Percentiles rank a stretch among this genome's conserved stretches.
Evolutionary conservation across 1,140 invertebrate species (phyloP).

Genomic region (Penaeus japonicus): DNA sequence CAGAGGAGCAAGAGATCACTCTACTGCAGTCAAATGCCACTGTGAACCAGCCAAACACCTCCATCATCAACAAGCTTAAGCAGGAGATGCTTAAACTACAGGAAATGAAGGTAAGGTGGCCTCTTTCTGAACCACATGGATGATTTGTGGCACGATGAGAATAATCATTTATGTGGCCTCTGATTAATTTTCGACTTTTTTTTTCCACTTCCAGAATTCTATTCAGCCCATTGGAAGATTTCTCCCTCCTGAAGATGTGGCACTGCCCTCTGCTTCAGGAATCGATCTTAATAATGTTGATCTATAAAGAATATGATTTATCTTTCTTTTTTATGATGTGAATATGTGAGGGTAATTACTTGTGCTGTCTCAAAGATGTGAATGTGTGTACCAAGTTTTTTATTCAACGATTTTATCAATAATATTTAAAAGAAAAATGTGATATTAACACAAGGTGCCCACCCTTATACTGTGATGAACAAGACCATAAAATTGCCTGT

Average conservation of each 20-base stretch:
- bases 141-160: too few relatives aligned
- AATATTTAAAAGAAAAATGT: too few relatives aligned
- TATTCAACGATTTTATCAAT: too few relatives aligned
- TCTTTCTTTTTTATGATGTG: too few relatives aligned
- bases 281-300: constrained; percentile 79
- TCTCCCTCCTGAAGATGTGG: constrained; percentile 72
- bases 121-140: background rate
- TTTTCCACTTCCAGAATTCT: constrained; percentile 63
- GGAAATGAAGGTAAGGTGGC: constrained; percentile 61
- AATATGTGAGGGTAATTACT: too few relatives aligned
- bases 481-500: too few relatives aligned
- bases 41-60: constrained; percentile 90
- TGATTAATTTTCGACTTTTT: background rate
- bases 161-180: too few relatives aligned
- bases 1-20: constrained; percentile 93
- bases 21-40: constrained; percentile 88
- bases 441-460: too few relatives aligned
- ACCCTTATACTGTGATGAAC: too few relatives aligned
- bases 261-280: constrained; percentile 74
- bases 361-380: too few relatives aligned
- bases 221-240: constrained; percentile 79
- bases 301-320: constrained; percentile 63
- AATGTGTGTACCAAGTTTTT: too few relatives aligned
- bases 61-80: constrained; percentile 88
- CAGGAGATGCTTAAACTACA: constrained; percentile 86